Base-by-base conservation (phyloP, 2,888 invertebrate genomes). In the Eueremaeus valkanovi region DNA sequence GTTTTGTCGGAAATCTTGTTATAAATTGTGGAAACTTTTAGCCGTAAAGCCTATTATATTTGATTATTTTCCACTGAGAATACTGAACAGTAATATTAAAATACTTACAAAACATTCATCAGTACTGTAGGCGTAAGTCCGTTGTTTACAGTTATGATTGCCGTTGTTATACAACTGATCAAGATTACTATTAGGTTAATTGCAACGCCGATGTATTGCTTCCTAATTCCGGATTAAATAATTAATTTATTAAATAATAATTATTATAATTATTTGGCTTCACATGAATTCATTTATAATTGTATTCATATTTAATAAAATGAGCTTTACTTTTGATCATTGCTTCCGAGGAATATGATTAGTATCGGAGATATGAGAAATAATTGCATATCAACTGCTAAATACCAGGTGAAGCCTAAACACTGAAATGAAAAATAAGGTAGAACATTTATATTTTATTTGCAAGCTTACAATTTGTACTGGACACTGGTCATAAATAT, bases 331-430 rank as follows among this genome's bases (percentile, higher is more conserved):
- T 68, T 68, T 11, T 24, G 24, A 24, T 68, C 68, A 24, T 68
- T 40, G 21, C 40, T n/a, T 21, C 58, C 58, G 8, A 75, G 24
- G 11, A 72, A 36, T 45, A 75, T 18, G 0, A 75, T 45, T 6
- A 75, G 45, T 3, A 75, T 27, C 13, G 75, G 75, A n/a, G 75
- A 75, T 42, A 75, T 72, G 3, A 75, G 16, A 36, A 36, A 75
- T 9, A 75, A 36, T 40, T 75, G 75, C 75, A 75, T 75, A 51
- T 75, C 75, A 1, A 75, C 75, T 21, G 72, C 72, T 27, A 75
- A 40, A 58, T 75, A 75, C 75, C 75, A 75, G 21, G 72, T 70
- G 31, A 72, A 75, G 5, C 61, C 2, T 16, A 75, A 21, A 21
- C 75, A 75, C 75, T 75, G 5, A 21, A 21, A 51, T 36, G 11